phyloP scores from a whole-genome alignment of 2,888 invertebrate species.

The Microchrysa polita region DNA sequence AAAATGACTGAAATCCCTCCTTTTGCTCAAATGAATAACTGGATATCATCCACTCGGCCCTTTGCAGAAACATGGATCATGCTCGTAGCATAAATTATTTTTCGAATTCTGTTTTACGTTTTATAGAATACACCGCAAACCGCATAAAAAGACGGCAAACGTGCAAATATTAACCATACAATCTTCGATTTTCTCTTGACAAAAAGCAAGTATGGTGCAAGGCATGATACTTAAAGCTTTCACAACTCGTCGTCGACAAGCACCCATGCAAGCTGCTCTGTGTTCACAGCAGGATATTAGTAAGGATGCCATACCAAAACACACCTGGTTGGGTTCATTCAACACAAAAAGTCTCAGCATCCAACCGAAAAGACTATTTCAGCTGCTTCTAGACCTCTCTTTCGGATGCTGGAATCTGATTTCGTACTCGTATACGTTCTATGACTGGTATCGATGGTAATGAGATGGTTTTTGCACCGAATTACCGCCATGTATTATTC shows the following conservation, averaged over 20 bases:
- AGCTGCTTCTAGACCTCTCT: not conserved
- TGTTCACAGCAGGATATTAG: not conserved
- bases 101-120: conserved; percentile 8
- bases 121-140: no score
- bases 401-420: no score
- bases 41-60: no score
- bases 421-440: no score
- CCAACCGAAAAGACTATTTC: not conserved
- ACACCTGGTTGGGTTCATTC: not conserved
- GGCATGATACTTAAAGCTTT: not conserved
- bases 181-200: conserved; percentile 11
- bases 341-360: not conserved
- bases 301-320: not conserved
- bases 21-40: no score
- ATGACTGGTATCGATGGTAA: conserved; percentile 20
- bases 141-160: not conserved
- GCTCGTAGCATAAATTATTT: not conserved
- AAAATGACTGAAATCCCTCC: no score
- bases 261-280: not conserved
- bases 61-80: no score
- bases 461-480: conserved; percentile 41
- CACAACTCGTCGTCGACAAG: not conserved
- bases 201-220: not conserved
- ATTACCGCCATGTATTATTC: conserved; percentile 42
- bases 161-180: not conserved